These are phyloP conservation scores for Pycnomerus fuliginosus DNA, from an alignment of 2,888 invertebrate species.

Conservation along the genomic window DNA sequence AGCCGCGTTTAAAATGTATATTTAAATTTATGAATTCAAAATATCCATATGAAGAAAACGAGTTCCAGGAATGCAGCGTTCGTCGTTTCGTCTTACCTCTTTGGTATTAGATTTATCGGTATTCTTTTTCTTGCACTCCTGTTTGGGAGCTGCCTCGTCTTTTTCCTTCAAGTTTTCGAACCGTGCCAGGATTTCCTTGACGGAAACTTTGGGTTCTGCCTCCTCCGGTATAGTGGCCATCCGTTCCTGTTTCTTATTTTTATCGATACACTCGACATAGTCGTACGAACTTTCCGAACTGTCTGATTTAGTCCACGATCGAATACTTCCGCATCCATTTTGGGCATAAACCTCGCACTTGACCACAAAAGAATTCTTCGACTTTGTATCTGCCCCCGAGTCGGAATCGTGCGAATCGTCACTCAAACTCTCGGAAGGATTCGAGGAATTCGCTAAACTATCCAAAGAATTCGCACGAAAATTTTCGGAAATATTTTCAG, in stretches of 20 bases:
- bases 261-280: constrained; percentile 20
- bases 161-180: constrained; percentile 62
- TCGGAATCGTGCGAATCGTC: constrained; percentile 63
- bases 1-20: too few species aligned
- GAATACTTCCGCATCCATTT: constrained; percentile 42
- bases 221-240: constrained; percentile 86
- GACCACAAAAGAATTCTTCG: constrained; percentile 45
- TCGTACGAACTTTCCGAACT: constrained; percentile 39
- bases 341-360: constrained; percentile 50
- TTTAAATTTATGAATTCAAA: too few species aligned
- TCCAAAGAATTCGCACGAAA: constrained; percentile 62
- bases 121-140: too few species aligned
- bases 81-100: too few species aligned
- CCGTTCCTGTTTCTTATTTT: constrained; percentile 28
- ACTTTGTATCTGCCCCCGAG: constrained; percentile 62
- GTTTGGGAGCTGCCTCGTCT: constrained; percentile 14
- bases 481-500: constrained; percentile 31
- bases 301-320: constrained; percentile 39
- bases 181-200: constrained; percentile 77
- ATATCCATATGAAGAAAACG: too few species aligned
- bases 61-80: too few species aligned
- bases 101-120: too few species aligned
- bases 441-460: constrained; percentile 69
- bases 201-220: constrained; percentile 79
- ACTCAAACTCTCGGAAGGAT: constrained; percentile 61